Percentiles rank a stretch among this genome's conserved stretches.
Conservation (phyloP, 2,888 invertebrate genomes). For the Darwinula stevensoni region DNA sequence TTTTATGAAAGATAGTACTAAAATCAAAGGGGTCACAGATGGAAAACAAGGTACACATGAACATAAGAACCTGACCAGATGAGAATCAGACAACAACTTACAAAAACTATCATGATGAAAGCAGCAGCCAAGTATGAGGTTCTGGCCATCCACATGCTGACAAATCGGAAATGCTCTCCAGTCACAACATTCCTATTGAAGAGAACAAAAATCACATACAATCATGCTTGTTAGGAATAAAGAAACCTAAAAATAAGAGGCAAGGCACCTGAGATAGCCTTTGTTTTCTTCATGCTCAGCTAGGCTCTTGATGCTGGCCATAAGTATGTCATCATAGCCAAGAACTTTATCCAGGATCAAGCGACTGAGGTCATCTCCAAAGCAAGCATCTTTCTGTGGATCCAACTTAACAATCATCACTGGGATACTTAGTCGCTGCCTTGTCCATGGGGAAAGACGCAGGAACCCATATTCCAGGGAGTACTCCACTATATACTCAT, state of each 20-base stretch:
- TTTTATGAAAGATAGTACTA: no score
- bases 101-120: constrained; percentile 92
- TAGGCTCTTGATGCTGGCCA: constrained; percentile 80
- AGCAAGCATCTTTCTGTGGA: constrained; percentile 61
- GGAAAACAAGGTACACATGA: no score
- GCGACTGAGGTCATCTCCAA: constrained; percentile 69
- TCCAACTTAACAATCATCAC: constrained; percentile 63
- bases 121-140: constrained; percentile 83
- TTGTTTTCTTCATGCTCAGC: constrained; percentile 91
- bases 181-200: constrained; percentile 63
- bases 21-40: no score
- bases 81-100: no score
- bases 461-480: constrained; percentile 89
- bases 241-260: no score
- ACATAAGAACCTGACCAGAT: no score
- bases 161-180: constrained; percentile 92
- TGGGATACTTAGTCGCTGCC: constrained; percentile 64
- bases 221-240: constrained; percentile 1
- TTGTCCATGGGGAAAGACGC: constrained; percentile 52
- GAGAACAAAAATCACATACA: background rate
- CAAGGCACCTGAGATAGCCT: constrained; percentile 54
- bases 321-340: constrained; percentile 86
- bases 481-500: constrained; percentile 91
- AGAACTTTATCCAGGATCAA: constrained; percentile 70
- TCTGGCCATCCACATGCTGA: constrained; percentile 83